Conservation (phyloP, 92 coral and sea anemone genomes). For the Porites divaricata region DNA sequence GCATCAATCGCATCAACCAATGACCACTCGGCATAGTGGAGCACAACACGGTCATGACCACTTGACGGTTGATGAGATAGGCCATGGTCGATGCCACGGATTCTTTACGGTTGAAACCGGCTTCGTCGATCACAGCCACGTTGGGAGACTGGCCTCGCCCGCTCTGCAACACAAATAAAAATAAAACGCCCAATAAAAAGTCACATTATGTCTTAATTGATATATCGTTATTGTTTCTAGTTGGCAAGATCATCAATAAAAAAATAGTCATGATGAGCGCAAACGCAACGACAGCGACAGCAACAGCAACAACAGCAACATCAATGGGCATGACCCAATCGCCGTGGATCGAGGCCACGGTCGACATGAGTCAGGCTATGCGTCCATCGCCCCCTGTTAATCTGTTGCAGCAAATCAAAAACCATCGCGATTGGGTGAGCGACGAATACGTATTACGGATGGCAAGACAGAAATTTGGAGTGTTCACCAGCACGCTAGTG, state of each 20-base stretch:
- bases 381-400: constrained; percentile 6
- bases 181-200: background rate
- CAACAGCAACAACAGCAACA: background rate
- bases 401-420: background rate
- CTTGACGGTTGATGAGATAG: background rate
- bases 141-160: constrained; percentile 26
- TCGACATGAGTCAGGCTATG: background rate
- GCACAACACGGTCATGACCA: constrained; percentile 18
- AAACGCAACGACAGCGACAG: background rate
- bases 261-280: background rate
- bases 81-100: constrained; percentile 27
- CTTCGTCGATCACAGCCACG: constrained; percentile 8
- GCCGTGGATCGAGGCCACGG: background rate
- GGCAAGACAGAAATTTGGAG: background rate
- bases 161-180: constrained; percentile 5
- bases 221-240: too few species aligned
- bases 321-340: background rate
- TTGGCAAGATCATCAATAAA: background rate
- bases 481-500: background rate
- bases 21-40: constrained; percentile 28
- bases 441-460: background rate
- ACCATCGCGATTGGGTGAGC: background rate
- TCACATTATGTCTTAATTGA: background rate
- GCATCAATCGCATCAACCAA: constrained; percentile 19
- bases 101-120: background rate